These are phyloP conservation scores for Leptinotarsa juncta DNA, from an alignment of 2,888 invertebrate species.

Conservation along the genomic window DNA sequence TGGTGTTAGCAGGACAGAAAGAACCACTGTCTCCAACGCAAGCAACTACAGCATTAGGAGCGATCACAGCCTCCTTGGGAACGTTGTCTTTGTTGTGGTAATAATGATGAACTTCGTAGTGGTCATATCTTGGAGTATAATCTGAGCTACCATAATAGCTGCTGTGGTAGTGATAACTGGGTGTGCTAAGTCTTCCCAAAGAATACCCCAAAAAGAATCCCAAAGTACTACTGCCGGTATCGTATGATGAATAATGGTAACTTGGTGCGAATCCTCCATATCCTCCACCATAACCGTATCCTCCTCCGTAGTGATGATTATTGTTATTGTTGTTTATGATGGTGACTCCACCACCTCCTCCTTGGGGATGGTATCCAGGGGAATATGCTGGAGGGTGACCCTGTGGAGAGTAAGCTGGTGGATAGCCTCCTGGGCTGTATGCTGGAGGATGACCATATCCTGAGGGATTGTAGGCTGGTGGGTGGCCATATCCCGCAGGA, in stretches of 20 bases:
- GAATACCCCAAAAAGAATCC: conserved; percentile 59
- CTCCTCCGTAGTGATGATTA: conserved; percentile 50
- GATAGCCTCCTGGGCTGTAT: conserved; percentile 47
- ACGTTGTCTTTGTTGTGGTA: conserved; percentile 57
- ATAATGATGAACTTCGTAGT: conserved; percentile 62
- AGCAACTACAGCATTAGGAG: conserved; percentile 58
- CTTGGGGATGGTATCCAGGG: conserved; percentile 40
- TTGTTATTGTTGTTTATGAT: conserved; percentile 55
- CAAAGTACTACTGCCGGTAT: conserved; percentile 56
- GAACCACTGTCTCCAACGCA: conserved; percentile 60
- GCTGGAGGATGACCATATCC: conserved; percentile 46
- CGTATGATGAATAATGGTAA: conserved; percentile 52
- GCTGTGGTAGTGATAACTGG: conserved; percentile 53
- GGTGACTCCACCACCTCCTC: conserved; percentile 43
- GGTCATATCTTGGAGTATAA: conserved; percentile 51
- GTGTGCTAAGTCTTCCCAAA: conserved; percentile 55
- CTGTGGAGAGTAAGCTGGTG: conserved; percentile 47
- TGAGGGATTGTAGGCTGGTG: conserved; percentile 49
- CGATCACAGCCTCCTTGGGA: conserved; percentile 56
- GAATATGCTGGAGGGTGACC: conserved; percentile 43
- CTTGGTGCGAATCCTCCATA: conserved; percentile 40
- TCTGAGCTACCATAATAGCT: conserved; percentile 26
- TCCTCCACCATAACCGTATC: conserved; percentile 37
- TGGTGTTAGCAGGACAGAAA: conserved; percentile 60
- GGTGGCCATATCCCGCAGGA: conserved; percentile 41